Percentiles rank a stretch among this genome's conserved stretches.
phyloP scores from a whole-genome alignment of 2,797 vertebrate species.

The Poeciliopsis gracilis region DNA sequence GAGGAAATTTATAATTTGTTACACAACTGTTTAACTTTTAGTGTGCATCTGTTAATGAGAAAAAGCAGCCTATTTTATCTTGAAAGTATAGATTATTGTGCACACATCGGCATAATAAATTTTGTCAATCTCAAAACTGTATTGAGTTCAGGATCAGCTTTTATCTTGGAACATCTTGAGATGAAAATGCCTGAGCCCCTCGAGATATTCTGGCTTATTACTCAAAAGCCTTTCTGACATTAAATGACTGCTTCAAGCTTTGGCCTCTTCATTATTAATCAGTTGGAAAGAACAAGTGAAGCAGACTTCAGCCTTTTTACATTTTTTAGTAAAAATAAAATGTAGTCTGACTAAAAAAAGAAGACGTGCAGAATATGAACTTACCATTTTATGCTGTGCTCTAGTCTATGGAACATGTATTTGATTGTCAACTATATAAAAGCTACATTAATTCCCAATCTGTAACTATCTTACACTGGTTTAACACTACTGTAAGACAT shows the following conservation, averaged over 20 bases:
- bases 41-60: neutral
- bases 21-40: neutral
- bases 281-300: neutral
- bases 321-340: neutral
- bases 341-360: neutral
- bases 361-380: neutral
- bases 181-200: neutral
- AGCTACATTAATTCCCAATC: too few species aligned
- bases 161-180: neutral
- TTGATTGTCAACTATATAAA: too few species aligned
- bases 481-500: neutral
- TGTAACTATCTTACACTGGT: too few species aligned
- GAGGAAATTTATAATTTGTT: neutral
- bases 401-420: too few species aligned
- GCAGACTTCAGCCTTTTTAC: neutral
- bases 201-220: neutral
- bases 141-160: slow-evolving; percentile 1
- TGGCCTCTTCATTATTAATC: neutral
- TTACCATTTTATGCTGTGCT: neutral
- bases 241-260: neutral
- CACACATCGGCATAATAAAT: neutral
- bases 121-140: neutral
- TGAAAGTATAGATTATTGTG: neutral
- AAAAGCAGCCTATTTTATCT: neutral
- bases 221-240: neutral